Base-by-base conservation (phyloP, 2,797 vertebrate species). In the Hemitrygon akajei region DNA sequence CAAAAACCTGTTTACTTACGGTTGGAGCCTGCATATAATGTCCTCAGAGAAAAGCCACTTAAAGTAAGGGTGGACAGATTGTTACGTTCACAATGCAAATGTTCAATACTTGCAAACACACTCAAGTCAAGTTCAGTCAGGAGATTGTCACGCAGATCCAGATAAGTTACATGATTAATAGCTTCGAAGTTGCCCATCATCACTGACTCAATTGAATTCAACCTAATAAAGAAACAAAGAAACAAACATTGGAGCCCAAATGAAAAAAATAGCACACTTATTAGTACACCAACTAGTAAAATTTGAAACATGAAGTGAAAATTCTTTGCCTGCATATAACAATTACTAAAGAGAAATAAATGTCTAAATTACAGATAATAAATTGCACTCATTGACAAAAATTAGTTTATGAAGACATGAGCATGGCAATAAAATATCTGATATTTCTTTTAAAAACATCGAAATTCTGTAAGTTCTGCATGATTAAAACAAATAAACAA, bases 91-190 rank as follows among this genome's bases (percentile, higher is more conserved):
- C 98, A 99, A 95, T 98, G 97, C 95, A 99, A 96, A 94, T 97
- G 98, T 95, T 99, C 98, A 97, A 99, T 96, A 96, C 96, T 97
- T 95, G 97, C 97, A 94, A 98, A 93, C 18, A 96, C 96, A 96
- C 98, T 98, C 95, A 99, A 97, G 95, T 99, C 98, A 94, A 99
- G 96, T 27, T 97, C 96, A 93, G 96, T 96, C 94, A 99, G 96
- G 56, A 96, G 95, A 96, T 99, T 99, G 96, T 99, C 98, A 95
- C 98, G 97, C 94, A 99, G 94, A 96, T 99, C 98, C 96, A 99
- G 94, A 94, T 98, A 97, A 27, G 97, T 97, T 94, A 99, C 96
- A 93, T 98, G 97, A 95, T 96, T 98, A 95, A 98, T 97, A 34
- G 96, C 96, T 94, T 98, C 98, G 91, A 97, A 94, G 94, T 95